Conservation (phyloP, 2,888 invertebrate species). For the Torymus texanus region DNA sequence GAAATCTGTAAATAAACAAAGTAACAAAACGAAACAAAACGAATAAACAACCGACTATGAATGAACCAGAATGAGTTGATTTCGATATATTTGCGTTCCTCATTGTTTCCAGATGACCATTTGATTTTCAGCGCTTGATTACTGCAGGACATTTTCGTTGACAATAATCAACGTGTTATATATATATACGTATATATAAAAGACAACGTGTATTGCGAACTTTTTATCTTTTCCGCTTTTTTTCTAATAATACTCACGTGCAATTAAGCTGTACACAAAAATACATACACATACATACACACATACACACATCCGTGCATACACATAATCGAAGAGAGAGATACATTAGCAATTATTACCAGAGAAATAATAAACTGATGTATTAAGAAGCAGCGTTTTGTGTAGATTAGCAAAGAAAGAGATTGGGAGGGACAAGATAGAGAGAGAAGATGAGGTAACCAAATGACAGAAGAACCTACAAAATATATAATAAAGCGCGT, state of each 20-base stretch:
- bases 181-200: too few relatives aligned
- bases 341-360: conserved; percentile 21
- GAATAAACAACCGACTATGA: not conserved
- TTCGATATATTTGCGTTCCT: not conserved
- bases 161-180: conserved; percentile 1
- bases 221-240: not conserved
- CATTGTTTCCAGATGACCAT: not conserved
- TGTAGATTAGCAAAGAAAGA: conserved; percentile 4
- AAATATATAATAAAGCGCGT: not conserved
- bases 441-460: not conserved
- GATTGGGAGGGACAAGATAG: not conserved
- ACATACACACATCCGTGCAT: conserved; percentile 1
- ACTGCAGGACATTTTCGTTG: conserved; percentile 6
- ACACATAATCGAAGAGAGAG: not conserved
- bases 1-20: conserved; percentile 25
- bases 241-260: not conserved
- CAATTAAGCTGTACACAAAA: not conserved
- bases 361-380: conserved; percentile 31
- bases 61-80: not conserved
- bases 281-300: conserved; percentile 6
- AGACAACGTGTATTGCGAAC: too few relatives aligned
- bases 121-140: not conserved
- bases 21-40: not conserved
- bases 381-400: conserved; percentile 25
- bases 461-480: not conserved